Evolutionary conservation across 2,888 invertebrate genomes (phyloP), one percentile per base, ranked within the genome.

Genomic region (Teleiodes luculella): DNA sequence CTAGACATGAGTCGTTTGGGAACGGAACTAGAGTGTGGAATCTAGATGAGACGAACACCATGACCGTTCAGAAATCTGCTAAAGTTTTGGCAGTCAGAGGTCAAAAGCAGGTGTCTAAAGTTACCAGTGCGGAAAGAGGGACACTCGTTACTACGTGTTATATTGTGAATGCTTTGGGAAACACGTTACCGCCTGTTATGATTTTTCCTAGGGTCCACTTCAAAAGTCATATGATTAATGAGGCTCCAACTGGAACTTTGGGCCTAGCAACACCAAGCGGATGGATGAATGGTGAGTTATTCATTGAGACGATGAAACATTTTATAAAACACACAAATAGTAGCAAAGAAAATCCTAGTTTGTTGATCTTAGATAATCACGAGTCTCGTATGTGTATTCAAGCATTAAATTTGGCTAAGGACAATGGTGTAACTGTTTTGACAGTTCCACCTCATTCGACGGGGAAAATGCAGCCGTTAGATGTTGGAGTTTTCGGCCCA

Each of bases 321-420:
- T 79, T 76, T 59, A 68, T 74, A 33, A 68, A 62, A 46, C 57
- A 66, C 51, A 57, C 61, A 18, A 53, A 59, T 6, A 57, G 59
- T 53, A 65, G 65, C 18, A 63, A 57, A 54, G 66, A 70, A 30
- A 69, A 70, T 58, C 69, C 67, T 43, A 52, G 61, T 11, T 57
- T 75, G 10, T 57, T 75, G 20, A 65, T 78, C 16, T 60, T 59
- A 39, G 75, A 76, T 57, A 78, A 77, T 52, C 67, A 72, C 56
- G 69, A 76, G 51, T 63, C 64, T n/a, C 74, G 77, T 51, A 92
- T 90, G 67, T 92, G 91, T 35, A 90, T 86, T 31, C 73, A 77
- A 3, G 85, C 58, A 16, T 43, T 64, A 28, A 58, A 57, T 55
- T 45, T 61, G 18, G 60, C 60, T 16, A 70, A 72, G 67, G 68